These are phyloP conservation scores for Passer montanus DNA, from an alignment of 2,113 vertebrate species.

Conservation along the genomic window DNA sequence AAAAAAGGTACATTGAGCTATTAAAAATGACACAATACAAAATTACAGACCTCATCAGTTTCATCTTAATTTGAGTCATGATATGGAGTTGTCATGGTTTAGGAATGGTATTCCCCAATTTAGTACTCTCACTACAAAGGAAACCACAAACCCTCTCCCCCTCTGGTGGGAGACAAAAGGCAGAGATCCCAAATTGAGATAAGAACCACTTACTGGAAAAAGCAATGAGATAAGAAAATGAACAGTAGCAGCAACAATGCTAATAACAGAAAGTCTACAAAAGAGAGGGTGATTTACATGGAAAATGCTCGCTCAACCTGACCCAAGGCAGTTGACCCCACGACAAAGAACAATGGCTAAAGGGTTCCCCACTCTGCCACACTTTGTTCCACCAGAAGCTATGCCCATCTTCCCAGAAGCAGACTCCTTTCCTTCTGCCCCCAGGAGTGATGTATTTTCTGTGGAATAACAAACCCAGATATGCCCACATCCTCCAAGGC, in stretches of 20 bases:
- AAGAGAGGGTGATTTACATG: background rate
- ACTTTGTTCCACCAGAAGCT: fast-evolving
- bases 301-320: background rate
- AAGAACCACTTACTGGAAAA: background rate
- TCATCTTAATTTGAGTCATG: background rate
- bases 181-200: background rate
- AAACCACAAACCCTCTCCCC: background rate
- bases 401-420: background rate
- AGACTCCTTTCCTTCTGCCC: background rate
- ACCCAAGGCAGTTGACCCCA: background rate
- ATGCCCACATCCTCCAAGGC: fast-evolving
- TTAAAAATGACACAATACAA: background rate
- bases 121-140: background rate
- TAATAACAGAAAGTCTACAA: background rate
- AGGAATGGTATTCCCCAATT: background rate
- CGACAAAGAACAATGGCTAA: background rate
- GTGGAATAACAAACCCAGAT: background rate
- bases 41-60: background rate
- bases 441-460: background rate
- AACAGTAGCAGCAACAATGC: background rate
- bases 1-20: background rate
- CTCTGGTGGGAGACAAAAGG: background rate
- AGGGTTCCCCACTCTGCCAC: background rate
- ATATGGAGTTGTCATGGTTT: background rate
- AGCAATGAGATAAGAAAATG: background rate